Conservation (phyloP, 2,888 invertebrate genomes). For the Drosophila pseudotalamancana region DNA sequence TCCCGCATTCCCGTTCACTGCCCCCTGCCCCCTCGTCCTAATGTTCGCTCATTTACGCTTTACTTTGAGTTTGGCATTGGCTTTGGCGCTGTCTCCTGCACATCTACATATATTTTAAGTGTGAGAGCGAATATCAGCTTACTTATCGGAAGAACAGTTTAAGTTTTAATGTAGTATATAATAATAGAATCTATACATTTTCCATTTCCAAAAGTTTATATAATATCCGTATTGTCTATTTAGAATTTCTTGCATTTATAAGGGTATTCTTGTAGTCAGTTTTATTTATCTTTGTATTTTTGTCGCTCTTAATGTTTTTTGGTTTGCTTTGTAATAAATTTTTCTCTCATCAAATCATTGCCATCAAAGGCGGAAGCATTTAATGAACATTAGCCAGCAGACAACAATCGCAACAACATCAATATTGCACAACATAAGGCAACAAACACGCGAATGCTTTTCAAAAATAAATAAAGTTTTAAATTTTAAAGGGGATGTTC, state of each 20-base stretch:
- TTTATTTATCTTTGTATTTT: too few relatives aligned
- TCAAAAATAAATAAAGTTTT: conserved; percentile 45
- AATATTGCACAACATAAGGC: conserved; percentile 4
- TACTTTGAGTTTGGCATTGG: conserved; percentile 11
- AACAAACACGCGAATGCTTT: conserved; percentile 30
- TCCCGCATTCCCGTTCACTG: neutral
- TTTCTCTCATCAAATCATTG: conserved; percentile 26
- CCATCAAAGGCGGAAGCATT: conserved; percentile 67
- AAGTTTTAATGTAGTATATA: too few relatives aligned
- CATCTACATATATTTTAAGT: conserved; percentile 10
- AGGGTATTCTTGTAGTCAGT: too few relatives aligned
- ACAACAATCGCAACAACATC: conserved; percentile 42
- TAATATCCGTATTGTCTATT: too few relatives aligned
- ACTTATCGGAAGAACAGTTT: too few relatives aligned
- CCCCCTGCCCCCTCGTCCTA: neutral
- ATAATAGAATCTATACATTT: too few relatives aligned
- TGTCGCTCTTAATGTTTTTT: conserved; percentile 38
- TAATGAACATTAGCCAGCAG: conserved; percentile 63
- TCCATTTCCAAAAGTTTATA: too few relatives aligned
- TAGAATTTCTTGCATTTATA: too few relatives aligned
- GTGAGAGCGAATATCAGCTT: conserved; percentile 2
- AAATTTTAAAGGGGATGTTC: conserved; percentile 20
- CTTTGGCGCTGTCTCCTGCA: conserved; percentile 6
- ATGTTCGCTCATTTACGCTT: conserved; percentile 19
- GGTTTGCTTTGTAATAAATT: conserved; percentile 39